phyloP scores from a whole-genome alignment of 1,140 invertebrate genomes.

The Episyrphus balteatus region DNA sequence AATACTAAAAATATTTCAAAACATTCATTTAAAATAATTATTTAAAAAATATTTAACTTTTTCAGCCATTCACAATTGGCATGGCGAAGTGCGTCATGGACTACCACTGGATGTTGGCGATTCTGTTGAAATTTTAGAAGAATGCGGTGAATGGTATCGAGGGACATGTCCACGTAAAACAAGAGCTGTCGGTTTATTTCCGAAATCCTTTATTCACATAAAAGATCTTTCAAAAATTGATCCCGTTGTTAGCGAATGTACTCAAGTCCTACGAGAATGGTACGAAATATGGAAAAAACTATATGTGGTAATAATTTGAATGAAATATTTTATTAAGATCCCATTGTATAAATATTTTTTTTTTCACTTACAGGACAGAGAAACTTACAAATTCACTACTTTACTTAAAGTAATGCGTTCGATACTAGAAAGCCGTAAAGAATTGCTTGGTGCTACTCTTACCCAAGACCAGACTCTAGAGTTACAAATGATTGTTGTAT shows the following conservation, averaged over 20 bases:
- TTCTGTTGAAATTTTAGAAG: conserved; percentile 80
- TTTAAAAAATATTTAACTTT: conserved; percentile 14
- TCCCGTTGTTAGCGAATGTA: conserved; percentile 81
- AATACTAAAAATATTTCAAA: conserved; percentile 4
- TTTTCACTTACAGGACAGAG: conserved; percentile 51
- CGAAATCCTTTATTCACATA: conserved; percentile 59
- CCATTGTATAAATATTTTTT: neutral
- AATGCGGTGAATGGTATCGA: conserved; percentile 76
- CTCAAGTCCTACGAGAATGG: conserved; percentile 86
- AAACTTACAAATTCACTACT: conserved; percentile 69
- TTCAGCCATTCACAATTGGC: conserved; percentile 83
- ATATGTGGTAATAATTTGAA: conserved; percentile 59
- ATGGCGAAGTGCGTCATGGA: conserved; percentile 67
- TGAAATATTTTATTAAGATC: neutral
- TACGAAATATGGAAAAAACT: conserved; percentile 80
- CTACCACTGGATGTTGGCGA: conserved; percentile 80
- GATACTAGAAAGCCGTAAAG: conserved; percentile 68
- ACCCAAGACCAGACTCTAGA: conserved; percentile 82
- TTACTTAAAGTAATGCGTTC: conserved; percentile 81
- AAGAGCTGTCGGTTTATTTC: conserved; percentile 74
- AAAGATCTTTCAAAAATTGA: conserved; percentile 73
- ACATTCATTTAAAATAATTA: neutral
- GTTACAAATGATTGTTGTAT: conserved; percentile 72
- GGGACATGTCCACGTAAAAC: conserved; percentile 69
- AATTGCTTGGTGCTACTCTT: conserved; percentile 72